A percentile compares a stretch with the other conserved stretches of the same genome.
These are phyloP conservation scores for Neotoxoptera formosana DNA, from an alignment of 1,140 invertebrate genomes.

Conservation along the genomic window DNA sequence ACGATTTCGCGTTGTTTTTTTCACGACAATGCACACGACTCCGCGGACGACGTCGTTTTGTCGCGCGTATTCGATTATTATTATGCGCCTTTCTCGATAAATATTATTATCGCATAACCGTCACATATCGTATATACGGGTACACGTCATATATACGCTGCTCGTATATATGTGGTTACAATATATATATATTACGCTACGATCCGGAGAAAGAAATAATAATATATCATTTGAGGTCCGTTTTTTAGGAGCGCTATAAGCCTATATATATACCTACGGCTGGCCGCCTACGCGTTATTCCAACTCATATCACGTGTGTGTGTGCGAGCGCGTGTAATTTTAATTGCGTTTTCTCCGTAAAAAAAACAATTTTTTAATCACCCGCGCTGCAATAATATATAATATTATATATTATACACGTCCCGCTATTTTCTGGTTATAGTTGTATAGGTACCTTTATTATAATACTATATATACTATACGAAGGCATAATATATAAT, in stretches of 20 bases:
- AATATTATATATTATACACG: background rate
- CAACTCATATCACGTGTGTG: background rate
- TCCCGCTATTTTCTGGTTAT: background rate
- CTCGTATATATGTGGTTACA: no score
- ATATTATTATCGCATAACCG: background rate
- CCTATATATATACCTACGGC: background rate
- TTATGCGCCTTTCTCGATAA: conserved; percentile 9
- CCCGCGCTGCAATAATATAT: background rate
- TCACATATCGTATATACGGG: background rate
- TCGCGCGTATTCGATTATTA: background rate
- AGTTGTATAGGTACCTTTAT: no score
- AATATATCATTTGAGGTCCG: background rate
- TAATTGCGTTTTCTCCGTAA: background rate
- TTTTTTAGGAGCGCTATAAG: background rate
- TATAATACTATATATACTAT: no score
- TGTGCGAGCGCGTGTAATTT: background rate
- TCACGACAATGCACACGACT: background rate
- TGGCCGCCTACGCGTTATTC: background rate
- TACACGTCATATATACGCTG: background rate
- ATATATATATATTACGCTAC: background rate
- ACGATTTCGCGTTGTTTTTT: conserved; percentile 29
- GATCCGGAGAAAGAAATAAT: background rate
- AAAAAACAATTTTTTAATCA: background rate
- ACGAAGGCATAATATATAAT: background rate
- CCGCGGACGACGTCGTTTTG: no score